Base-by-base conservation (phyloP, 2,888 invertebrate species). In the Acrobasis repandana region DNA sequence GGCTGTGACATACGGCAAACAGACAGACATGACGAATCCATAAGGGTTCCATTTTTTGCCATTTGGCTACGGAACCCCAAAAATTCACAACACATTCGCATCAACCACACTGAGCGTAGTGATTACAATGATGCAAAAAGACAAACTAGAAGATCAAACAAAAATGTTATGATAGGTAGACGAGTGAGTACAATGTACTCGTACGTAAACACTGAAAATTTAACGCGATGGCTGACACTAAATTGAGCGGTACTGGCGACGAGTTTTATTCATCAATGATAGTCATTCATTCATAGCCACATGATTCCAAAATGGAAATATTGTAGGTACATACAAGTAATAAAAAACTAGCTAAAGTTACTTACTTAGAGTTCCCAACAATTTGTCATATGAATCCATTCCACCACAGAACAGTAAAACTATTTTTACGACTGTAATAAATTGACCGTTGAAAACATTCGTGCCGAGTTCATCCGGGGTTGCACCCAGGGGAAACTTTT, bases 401-500 rank as follows among this genome's bases (percentile, higher is more conserved):
- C 36, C 54, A 20, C 54, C 54, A 43, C 54, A 54, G 43, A 54
- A 54, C 49, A 16, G 8, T 58, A 58, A 58, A 49, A 58, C 49
- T 58, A 58, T 49, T 58, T 58, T 58, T 54, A 54, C 38, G 58
- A 49, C 18, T 36, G 36, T 58, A 20, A 49, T 49, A 58, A 58
- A 58, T 58, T 58, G 48, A 58, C 49, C 36, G 58, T 18, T 54
- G 58, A 58, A 58, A 58, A 58, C 36, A 36, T 58, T 58, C 38
- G 52, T 43, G 36, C 47, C 47, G 65, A 65, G 43, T 67, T 66
- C 57, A 65, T 61, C 20, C 36, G 33, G 28, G 15, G 46, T 52
- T 52, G 15, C 46, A 15, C 15, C 46, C 51, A 28, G 59, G 28
- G n/a, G 47, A 73, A 75, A 69, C 74, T 79, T 73, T 73, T 73